These are phyloP conservation scores for Lypha dubia DNA, from an alignment of 2,888 invertebrate genomes.

Conservation along the genomic window DNA sequence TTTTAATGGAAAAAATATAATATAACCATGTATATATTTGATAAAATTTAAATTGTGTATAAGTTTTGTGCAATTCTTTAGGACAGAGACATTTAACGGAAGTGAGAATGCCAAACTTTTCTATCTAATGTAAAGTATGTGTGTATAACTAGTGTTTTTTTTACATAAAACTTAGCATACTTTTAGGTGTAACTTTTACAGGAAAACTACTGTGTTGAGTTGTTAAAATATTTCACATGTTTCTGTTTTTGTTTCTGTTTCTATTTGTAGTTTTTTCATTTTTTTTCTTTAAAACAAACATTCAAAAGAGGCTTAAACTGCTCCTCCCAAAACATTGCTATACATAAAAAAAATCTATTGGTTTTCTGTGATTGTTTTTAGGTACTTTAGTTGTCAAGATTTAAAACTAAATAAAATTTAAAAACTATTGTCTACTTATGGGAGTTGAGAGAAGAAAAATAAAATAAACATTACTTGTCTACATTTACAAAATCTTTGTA, in stretches of 20 bases:
- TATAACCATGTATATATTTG: too few species aligned
- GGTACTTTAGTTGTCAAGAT: not conserved
- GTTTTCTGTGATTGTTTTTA: constrained; percentile 46
- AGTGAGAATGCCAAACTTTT: not conserved
- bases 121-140: too few species aligned
- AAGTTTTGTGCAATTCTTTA: too few species aligned
- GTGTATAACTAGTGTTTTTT: not conserved
- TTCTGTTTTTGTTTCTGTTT: not conserved
- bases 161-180: not conserved
- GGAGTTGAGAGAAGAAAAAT: constrained; percentile 22
- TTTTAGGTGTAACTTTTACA: not conserved
- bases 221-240: not conserved
- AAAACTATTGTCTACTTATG: constrained; percentile 46
- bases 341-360: constrained; percentile 8
- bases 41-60: too few species aligned
- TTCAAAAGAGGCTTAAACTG: constrained; percentile 13
- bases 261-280: too few species aligned
- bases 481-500: constrained; percentile 38
- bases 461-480: constrained; percentile 34
- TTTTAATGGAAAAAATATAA: too few species aligned
- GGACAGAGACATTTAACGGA: too few species aligned
- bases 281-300: not conserved
- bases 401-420: constrained; percentile 6
- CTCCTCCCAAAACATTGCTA: not conserved
- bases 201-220: not conserved